Evolutionary conservation across 2,797 vertebrate genomes (phyloP).

Genomic region (Sitta carolinensis): DNA sequence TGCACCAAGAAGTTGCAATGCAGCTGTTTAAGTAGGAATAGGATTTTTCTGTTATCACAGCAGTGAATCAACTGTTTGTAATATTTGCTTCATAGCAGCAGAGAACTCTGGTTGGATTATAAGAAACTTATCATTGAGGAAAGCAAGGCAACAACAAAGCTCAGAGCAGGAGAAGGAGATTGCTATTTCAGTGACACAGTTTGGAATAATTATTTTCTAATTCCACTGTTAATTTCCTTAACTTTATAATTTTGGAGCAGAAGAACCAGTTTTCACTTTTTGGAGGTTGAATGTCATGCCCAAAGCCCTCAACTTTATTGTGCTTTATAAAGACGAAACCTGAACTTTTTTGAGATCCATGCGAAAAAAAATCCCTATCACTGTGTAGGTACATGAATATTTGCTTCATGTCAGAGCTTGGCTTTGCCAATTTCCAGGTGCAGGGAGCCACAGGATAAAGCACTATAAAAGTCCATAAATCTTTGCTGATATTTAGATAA

Average conservation of each 20-base stretch:
- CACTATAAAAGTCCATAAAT: background rate
- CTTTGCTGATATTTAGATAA: background rate
- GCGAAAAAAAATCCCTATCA: background rate
- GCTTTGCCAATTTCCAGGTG: background rate
- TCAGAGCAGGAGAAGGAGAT: background rate
- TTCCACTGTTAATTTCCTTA: background rate
- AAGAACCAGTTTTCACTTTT: background rate
- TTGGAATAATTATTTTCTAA: background rate
- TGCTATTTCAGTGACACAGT: background rate
- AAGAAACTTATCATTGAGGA: background rate
- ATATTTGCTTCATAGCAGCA: background rate
- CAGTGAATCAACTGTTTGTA: background rate
- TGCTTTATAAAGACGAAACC: background rate
- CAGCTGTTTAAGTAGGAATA: background rate
- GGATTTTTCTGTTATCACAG: background rate
- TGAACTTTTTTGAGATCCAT: background rate
- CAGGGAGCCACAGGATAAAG: background rate
- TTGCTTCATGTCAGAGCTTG: background rate
- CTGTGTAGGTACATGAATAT: background rate
- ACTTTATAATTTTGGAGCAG: background rate
- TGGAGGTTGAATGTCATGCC: background rate
- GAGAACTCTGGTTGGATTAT: background rate
- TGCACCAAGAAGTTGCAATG: background rate
- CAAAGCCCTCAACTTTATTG: background rate
- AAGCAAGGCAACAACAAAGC: background rate